Percentiles rank a stretch among this genome's conserved stretches.
Evolutionary conservation across 2,113 vertebrate species (phyloP).

Genomic region (Calypte anna): DNA sequence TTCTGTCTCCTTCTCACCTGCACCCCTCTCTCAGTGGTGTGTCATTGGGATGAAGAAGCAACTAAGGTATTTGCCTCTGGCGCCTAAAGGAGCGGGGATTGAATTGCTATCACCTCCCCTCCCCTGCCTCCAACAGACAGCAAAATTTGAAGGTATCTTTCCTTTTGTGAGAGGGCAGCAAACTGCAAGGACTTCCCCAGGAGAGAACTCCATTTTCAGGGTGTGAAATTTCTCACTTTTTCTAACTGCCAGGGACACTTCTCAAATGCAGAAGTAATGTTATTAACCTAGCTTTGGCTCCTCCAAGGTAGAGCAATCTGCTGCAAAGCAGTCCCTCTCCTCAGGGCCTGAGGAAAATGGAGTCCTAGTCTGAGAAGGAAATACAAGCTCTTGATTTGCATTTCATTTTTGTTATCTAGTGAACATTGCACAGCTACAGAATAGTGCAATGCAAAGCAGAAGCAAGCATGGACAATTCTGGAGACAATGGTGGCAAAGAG

Average conservation of each 20-base stretch:
- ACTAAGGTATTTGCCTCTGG: neutral
- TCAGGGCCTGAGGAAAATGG: neutral
- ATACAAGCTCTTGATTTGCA: neutral
- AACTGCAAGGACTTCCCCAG: neutral
- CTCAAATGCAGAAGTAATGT: neutral
- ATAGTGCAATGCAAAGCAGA: neutral
- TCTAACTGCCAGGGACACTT: neutral
- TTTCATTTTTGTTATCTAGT: neutral
- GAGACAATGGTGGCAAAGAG: rapidly evolving
- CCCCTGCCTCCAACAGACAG: neutral
- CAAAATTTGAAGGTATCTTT: neutral
- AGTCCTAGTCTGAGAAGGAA: neutral
- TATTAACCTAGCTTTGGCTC: neutral
- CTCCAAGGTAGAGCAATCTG: neutral
- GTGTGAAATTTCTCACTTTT: neutral
- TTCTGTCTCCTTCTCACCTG: neutral
- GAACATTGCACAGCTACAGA: neutral
- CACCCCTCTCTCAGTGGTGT: rapidly evolving
- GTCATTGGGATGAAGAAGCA: neutral
- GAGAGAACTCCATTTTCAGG: neutral
- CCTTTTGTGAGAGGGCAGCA: neutral
- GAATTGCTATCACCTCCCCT: neutral
- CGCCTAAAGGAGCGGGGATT: neutral
- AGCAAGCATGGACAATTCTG: neutral
- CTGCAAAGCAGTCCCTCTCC: neutral